These are phyloP conservation scores for Ericerus pela DNA, from an alignment of 1,140 invertebrate species.

Conservation along the genomic window DNA sequence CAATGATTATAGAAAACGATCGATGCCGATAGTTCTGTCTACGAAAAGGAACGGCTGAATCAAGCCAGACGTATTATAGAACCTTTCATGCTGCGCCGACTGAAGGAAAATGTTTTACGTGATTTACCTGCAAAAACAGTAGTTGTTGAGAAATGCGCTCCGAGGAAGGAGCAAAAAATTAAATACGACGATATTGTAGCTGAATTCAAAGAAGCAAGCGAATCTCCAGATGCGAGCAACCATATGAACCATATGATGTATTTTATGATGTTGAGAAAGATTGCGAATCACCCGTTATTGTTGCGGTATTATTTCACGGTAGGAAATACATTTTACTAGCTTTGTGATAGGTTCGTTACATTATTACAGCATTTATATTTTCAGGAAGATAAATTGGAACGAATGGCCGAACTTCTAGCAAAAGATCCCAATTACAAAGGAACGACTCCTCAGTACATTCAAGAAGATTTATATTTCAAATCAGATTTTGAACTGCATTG, in stretches of 20 bases:
- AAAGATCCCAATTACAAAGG: slow-evolving; percentile 56
- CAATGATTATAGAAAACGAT: slow-evolving; percentile 30
- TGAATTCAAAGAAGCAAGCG: slow-evolving; percentile 48
- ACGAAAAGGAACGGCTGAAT: slow-evolving; percentile 73
- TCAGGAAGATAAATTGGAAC: slow-evolving; percentile 26
- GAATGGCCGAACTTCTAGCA: slow-evolving; percentile 60
- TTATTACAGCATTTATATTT: slow-evolving; percentile 17
- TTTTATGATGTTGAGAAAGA: slow-evolving; percentile 76
- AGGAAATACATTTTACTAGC: no score
- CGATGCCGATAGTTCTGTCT: slow-evolving; percentile 42
- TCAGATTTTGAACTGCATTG: slow-evolving; percentile 85
- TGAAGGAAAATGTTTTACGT: slow-evolving; percentile 72
- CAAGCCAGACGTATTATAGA: slow-evolving; percentile 92
- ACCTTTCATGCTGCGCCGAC: slow-evolving; percentile 80
- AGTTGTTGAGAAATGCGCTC: slow-evolving; percentile 41
- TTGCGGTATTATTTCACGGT: slow-evolving; percentile 56
- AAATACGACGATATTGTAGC: slow-evolving; percentile 61
- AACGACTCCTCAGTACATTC: slow-evolving; percentile 63
- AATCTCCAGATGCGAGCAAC: slow-evolving; percentile 13
- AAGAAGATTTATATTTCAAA: slow-evolving; percentile 71
- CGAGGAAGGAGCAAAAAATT: slow-evolving; percentile 53
- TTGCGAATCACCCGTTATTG: slow-evolving; percentile 78
- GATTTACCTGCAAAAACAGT: slow-evolving; percentile 68
- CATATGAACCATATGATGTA: slow-evolving; percentile 43
- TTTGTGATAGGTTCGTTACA: neutral